Evolutionary conservation across 2,113 vertebrate species (phyloP), one percentile per base, ranked within the genome.

Genomic region (Lepus europaeus): DNA sequence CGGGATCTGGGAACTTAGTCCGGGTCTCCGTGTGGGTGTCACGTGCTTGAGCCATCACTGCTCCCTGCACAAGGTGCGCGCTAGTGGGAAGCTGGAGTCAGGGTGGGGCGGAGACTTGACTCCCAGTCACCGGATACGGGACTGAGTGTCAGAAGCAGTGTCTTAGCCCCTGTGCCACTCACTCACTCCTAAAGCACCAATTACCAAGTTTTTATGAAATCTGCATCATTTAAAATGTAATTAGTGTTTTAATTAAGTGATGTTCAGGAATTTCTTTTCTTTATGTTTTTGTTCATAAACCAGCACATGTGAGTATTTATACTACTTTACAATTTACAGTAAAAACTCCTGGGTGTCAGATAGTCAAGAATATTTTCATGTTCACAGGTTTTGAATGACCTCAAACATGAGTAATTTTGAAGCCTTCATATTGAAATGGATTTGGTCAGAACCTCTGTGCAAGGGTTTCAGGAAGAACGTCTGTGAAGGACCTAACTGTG

Each of bases 291-390:
- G 79, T 69, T 61, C 31, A 70, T 79, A 74, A 93, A 70, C 27
- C 20, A 93, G 76, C 19, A 70, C 33, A 4, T 77, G 36, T 25
- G 45, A 66, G 31, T 90, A 49, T 73, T 85, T 83, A 49, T 33
- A 45, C 22, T 77, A 70, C 66, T 73, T 95, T 82, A 69, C 4
- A 69, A 7, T 89, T 78, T 94, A 0, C 59, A 69, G 23, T 45
- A 79, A 85, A 93, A 64, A 39, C 51, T n/a, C 27, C 66, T 2
- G 14, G 53, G 14, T 36, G 14, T 94, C 51, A 78, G 10, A 11
- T 61, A 87, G 85, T 53, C 23, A 45, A 31, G 22, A n/a, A 95
- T 66, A 70, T 81, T 87, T 90, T 95, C 86, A 19, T 74, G 36
- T 87, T 87, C 6, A 22, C 64, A 49, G 73, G 70, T 82, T 61